phyloP scores from a whole-genome alignment of 1,140 invertebrate species.

The Artemia franciscana region DNA sequence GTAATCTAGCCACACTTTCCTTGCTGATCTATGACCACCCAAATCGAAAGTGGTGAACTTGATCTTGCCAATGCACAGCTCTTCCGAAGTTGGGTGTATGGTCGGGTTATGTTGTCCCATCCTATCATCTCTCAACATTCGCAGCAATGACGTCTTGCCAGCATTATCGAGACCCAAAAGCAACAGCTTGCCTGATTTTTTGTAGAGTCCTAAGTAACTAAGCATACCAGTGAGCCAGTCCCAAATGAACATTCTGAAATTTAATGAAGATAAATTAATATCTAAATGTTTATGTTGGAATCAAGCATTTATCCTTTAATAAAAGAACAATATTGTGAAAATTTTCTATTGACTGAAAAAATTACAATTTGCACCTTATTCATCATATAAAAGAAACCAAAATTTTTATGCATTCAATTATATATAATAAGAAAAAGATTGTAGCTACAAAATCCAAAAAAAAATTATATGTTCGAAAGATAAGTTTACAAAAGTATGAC shows the following conservation, averaged over 20 bases:
- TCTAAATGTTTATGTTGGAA: no score
- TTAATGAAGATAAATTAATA: background rate
- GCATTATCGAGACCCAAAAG: slow-evolving; percentile 98
- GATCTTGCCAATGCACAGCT: slow-evolving; percentile 96
- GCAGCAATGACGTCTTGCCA: slow-evolving; percentile 93
- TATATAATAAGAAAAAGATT: no score
- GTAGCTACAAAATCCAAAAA: no score
- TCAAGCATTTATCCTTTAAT: no score
- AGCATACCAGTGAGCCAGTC: slow-evolving; percentile 92
- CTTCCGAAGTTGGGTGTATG: slow-evolving; percentile 95
- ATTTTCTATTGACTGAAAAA: no score
- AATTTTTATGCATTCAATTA: no score
- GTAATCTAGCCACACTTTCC: slow-evolving; percentile 98
- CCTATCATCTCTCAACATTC: slow-evolving; percentile 98
- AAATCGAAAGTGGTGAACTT: slow-evolving; percentile 99
- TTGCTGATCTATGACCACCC: slow-evolving; percentile 81
- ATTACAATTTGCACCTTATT: no score
- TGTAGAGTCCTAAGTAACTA: slow-evolving; percentile 91
- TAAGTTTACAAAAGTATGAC: no score
- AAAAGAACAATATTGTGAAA: no score
- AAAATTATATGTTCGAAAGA: no score
- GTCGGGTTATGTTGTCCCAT: slow-evolving; percentile 97
- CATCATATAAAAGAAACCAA: no score
- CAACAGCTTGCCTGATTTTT: slow-evolving; percentile 93
- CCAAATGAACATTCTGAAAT: slow-evolving; percentile 71